Conservation (phyloP, 2,888 invertebrate species). For the Platerodrilus igneus region DNA sequence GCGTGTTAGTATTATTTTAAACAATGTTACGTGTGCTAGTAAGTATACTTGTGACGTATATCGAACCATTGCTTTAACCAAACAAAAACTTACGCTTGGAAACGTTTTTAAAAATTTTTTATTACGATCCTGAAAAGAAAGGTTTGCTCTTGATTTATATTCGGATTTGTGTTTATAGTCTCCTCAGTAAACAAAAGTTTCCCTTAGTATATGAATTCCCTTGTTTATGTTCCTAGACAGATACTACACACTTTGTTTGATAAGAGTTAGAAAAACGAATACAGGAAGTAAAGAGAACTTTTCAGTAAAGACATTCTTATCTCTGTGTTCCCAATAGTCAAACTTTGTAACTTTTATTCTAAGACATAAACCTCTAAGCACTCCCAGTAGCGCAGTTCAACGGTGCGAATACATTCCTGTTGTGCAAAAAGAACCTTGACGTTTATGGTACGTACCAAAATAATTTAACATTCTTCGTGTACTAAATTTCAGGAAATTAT, state of each 20-base stretch:
- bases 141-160: too few relatives aligned
- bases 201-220: too few relatives aligned
- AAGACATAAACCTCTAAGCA: constrained; percentile 23
- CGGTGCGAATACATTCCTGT: constrained; percentile 27
- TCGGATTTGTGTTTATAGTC: too few relatives aligned
- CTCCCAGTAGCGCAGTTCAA: constrained; percentile 26
- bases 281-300: constrained; percentile 18
- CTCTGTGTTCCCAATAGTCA: constrained; percentile 23
- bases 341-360: constrained; percentile 24
- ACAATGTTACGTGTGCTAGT: too few relatives aligned
- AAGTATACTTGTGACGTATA: too few relatives aligned
- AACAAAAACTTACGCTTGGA: too few relatives aligned
- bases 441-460: constrained; percentile 26
- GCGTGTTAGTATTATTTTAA: too few relatives aligned
- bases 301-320: constrained; percentile 18
- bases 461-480: constrained; percentile 26
- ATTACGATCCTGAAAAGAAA: too few relatives aligned
- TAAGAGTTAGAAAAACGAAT: constrained; percentile 20
- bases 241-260: constrained; percentile 6
- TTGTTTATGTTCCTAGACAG: constrained; percentile 16
- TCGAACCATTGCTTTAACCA: too few relatives aligned
- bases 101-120: too few relatives aligned
- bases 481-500: too few relatives aligned
- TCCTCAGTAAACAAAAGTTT: too few relatives aligned
- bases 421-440: constrained; percentile 25